Evolutionary conservation across 2,113 vertebrate genomes (phyloP), one percentile per base, ranked within the genome.

Genomic region (Thamnaconus septentrionalis): DNA sequence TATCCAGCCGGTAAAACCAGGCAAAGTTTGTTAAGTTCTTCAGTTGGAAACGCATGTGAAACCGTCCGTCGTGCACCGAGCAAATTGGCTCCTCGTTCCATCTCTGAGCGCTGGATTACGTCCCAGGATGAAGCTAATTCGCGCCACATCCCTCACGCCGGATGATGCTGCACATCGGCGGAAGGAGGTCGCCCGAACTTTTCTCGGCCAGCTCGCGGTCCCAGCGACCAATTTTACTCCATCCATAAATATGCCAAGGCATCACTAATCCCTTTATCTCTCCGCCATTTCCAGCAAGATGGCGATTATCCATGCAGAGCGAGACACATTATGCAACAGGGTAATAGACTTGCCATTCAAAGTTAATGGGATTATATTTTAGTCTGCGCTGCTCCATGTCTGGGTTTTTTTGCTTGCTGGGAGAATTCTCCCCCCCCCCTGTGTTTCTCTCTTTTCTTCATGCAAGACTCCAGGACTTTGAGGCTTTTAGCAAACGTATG

Each of bases 351-450:
- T 87, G 76, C 78, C 76, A 82, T 87, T 85, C 87, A 85, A 75
- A 78, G 72, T 61, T 86, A 85, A 87, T 87, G 80, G 80, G 83
- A 84, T 87, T 83, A 88, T 79, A 80, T 85, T 79, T 86, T 76
- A 80, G 84, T 69, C 73, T 81, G 73, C 31, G 66, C 73, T 3
- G 62, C 59, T 65, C 64, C 74, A 66, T 73, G 61, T 81, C 74
- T 66, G 58, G 44, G 56, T 82, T 69, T 63, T 31, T 31, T 31
- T 61, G 79, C 68, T 73, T 53, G 61, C 56, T 41, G 46, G 7
- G 49, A 50, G 59, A 67, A 45, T 64, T 66, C 73, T 77, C 77
- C 64, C 63, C n/a, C 6, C 18, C 18, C 18, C 18, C 18, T 31
- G 1, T 31, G 1, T 31, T 31, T 31, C 2, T 31, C 2, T 31